Percentiles rank a stretch among this genome's conserved stretches.
phyloP scores from a whole-genome alignment of 2,888 invertebrate species.

The Parthenolecanium corni region DNA sequence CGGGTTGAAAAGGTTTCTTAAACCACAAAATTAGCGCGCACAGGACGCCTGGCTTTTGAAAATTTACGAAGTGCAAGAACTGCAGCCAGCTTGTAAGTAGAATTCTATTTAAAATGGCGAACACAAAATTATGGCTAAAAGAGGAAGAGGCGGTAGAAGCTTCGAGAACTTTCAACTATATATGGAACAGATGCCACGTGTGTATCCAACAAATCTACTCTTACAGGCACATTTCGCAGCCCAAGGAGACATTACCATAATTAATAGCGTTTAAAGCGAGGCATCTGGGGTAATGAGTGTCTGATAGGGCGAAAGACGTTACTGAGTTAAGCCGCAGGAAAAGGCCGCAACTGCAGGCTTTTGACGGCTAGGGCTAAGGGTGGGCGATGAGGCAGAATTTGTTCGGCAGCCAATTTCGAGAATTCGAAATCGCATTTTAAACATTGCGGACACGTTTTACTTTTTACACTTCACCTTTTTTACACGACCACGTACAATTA shows the following conservation, averaged over 20 bases:
- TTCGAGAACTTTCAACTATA: conserved; percentile 6
- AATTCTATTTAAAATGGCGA: too few relatives aligned
- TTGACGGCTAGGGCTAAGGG: too few relatives aligned
- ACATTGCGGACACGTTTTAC: conserved; percentile 23
- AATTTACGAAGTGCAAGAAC: background rate
- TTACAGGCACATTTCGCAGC: conserved; percentile 23
- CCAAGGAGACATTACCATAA: conserved; percentile 25
- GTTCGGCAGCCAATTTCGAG: conserved; percentile 14
- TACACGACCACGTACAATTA: conserved; percentile 8
- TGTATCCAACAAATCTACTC: conserved; percentile 17
- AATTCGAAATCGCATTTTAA: conserved; percentile 23
- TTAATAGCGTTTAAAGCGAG: conserved; percentile 23
- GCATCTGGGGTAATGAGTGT: conserved; percentile 23
- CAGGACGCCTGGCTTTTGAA: too few relatives aligned
- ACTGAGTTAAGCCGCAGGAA: conserved; percentile 16
- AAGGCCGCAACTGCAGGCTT: conserved; percentile 9
- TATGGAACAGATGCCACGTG: conserved; percentile 22
- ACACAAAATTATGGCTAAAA: background rate
- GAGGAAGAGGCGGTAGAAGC: background rate
- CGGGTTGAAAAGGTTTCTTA: too few relatives aligned
- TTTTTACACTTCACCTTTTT: background rate
- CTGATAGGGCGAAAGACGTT: conserved; percentile 17
- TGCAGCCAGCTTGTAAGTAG: background rate
- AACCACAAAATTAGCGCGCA: too few relatives aligned
- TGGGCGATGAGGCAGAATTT: too few relatives aligned